These are phyloP conservation scores for Latrodectus geometricus DNA, from an alignment of 1,140 invertebrate species.

Conservation along the genomic window DNA sequence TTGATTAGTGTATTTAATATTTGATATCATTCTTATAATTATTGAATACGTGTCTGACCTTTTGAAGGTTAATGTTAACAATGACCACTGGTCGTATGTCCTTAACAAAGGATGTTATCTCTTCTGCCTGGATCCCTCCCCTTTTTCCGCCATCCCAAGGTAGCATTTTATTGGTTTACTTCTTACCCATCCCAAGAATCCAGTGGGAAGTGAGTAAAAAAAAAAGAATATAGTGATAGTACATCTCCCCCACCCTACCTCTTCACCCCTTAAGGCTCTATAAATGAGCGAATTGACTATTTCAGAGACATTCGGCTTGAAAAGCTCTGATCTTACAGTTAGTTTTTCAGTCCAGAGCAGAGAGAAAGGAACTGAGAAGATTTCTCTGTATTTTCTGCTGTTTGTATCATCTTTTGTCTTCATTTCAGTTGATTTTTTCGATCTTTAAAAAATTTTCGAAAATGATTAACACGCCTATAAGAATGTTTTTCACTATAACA, in stretches of 20 bases:
- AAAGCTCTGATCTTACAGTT: too few relatives aligned
- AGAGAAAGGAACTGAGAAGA: neutral
- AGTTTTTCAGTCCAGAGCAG: too few relatives aligned
- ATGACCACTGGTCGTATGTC: too few relatives aligned
- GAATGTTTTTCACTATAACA: neutral
- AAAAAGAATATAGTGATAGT: neutral
- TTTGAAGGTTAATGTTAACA: too few relatives aligned
- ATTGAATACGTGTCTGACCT: too few relatives aligned
- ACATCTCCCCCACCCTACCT: neutral
- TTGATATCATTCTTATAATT: too few relatives aligned
- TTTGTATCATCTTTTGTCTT: neutral
- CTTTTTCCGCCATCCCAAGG: neutral
- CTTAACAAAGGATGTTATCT: neutral
- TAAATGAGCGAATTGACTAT: neutral
- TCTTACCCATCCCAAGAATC: neutral
- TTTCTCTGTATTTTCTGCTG: too few relatives aligned
- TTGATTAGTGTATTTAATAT: too few relatives aligned
- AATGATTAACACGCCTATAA: neutral
- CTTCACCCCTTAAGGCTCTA: neutral
- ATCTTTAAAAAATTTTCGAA: neutral
- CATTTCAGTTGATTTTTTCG: neutral
- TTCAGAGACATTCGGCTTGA: too few relatives aligned
- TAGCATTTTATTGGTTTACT: neutral
- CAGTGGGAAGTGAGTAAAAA: neutral
- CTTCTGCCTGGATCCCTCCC: neutral